Evolutionary conservation across 2,888 invertebrate genomes (phyloP), one percentile per base, ranked within the genome.

Genomic region (Chironomus tentans): DNA sequence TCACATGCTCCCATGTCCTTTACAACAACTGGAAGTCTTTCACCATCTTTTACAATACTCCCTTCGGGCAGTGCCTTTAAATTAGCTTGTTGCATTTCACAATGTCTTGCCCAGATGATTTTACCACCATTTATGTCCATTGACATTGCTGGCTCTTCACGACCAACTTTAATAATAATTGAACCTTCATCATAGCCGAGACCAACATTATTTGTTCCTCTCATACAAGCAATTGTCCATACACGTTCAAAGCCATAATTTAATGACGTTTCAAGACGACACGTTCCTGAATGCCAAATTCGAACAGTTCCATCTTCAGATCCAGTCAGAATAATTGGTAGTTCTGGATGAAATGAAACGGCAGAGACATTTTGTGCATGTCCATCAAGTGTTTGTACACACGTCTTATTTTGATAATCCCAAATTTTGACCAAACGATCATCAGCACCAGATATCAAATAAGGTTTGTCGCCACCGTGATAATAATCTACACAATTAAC

Each of bases 1-100:
- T 99, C 99, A 83, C 98, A 99, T 5, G 97, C 95, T 1, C 99
- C 99, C 95, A 99, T 97, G 81, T 99, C 99, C 83, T 99, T 99
- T 0, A 98, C 94, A 2, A 93, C 93, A 0, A 99, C 89, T 0
- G 97, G 94, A 13, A 99, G 87, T 1, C 95, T 88, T 84, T 97
- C 97, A 0, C 97, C 97, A 81, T 98, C 97, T 81, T 92, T 92
- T 77, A 94, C 88, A 28, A 74, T 81, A 3, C 83, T 85, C 83
- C 90, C 91, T 84, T 93, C 93, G 2, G 90, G 89, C 70, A 94
- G 83, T 0, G 94, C 92, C 82, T 96, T 96, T 78, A 97, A 84
- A 84, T 97, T 96, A 5, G 94, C 95, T 83, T 98, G 98, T 82
- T 99, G 98, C 83, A 99, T 91, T 85, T 99, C 99, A 0, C 97